These are phyloP conservation scores for Pao palembangensis DNA, from an alignment of 2,113 vertebrate genomes.

Conservation along the genomic window DNA sequence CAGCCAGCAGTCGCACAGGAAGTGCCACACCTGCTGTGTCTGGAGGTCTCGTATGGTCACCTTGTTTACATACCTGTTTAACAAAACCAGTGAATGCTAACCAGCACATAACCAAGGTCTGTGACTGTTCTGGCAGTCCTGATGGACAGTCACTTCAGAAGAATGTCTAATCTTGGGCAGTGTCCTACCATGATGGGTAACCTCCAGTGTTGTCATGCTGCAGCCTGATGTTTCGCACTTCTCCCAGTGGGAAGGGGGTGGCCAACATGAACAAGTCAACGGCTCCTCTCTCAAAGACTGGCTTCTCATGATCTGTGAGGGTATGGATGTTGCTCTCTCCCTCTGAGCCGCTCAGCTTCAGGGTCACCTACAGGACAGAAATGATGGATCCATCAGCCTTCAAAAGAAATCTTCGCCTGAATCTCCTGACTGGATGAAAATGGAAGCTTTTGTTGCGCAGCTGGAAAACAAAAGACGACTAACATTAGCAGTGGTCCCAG, in stretches of 20 bases:
- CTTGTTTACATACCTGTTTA: conserved; percentile 72
- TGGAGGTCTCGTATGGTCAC: conserved; percentile 75
- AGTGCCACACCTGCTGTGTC: conserved; percentile 65
- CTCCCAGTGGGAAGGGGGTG: conserved; percentile 72
- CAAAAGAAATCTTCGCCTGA: neutral
- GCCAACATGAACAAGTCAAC: conserved; percentile 80
- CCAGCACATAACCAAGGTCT: no score
- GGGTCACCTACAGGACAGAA: conserved; percentile 68
- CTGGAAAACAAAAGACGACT: conserved; percentile 11
- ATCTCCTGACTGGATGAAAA: neutral
- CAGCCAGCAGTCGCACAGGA: conserved; percentile 77
- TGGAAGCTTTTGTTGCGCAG: neutral
- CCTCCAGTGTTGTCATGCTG: conserved; percentile 79
- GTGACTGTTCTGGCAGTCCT: no score
- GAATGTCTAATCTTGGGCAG: neutral
- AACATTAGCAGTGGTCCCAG: conserved; percentile 79
- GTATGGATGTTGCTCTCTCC: conserved; percentile 70
- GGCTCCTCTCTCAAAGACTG: conserved; percentile 74
- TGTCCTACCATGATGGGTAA: conserved; percentile 75
- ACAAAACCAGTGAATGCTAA: neutral
- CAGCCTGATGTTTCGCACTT: conserved; percentile 73
- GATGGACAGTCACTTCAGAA: neutral
- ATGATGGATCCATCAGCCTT: neutral
- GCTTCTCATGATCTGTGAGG: conserved; percentile 75
- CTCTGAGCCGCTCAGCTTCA: conserved; percentile 75